Conservation (phyloP, 2,888 invertebrate species). For the Meiosimyza decipiens region DNA sequence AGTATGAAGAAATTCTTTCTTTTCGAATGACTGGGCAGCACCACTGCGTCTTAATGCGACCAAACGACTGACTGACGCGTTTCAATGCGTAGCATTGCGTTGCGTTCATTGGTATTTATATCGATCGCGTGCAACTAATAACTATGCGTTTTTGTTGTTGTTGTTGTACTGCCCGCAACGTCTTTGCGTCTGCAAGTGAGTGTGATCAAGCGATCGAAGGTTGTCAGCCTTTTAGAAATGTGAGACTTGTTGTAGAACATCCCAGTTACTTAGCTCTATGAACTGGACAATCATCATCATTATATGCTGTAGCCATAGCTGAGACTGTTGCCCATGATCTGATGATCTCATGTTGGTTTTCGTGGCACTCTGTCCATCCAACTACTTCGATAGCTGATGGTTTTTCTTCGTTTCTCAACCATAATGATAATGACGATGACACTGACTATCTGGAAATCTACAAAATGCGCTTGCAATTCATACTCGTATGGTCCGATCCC, state of each 20-base stretch:
- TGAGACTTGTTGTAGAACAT: constrained; percentile 22
- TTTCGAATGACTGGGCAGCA: constrained; percentile 42
- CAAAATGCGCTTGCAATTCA: constrained; percentile 8
- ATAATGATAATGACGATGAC: constrained; percentile 20
- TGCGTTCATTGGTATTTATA: constrained; percentile 37
- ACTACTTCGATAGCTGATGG: too few species aligned
- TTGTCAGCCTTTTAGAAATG: constrained; percentile 58
- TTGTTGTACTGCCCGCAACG: constrained; percentile 13
- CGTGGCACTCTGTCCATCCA: constrained; percentile 10
- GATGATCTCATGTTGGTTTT: not conserved
- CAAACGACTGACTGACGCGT: not conserved
- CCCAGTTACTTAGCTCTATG: constrained; percentile 13
- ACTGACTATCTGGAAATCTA: constrained; percentile 38
- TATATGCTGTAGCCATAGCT: constrained; percentile 1
- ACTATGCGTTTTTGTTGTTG: constrained; percentile 35
- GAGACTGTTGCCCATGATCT: constrained; percentile 2
- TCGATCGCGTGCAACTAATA: constrained; percentile 43
- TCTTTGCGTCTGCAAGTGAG: constrained; percentile 19
- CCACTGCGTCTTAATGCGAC: not conserved
- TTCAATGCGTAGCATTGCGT: constrained; percentile 8
- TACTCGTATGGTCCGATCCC: too few species aligned
- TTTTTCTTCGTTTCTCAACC: not conserved
- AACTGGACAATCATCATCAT: constrained; percentile 27
- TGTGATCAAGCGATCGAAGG: constrained; percentile 45
- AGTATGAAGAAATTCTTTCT: constrained; percentile 51